A percentile compares a stretch with the other conserved stretches of the same genome.
phyloP scores from a whole-genome alignment of 1,140 invertebrate species.

The Heterodera carotae region DNA sequence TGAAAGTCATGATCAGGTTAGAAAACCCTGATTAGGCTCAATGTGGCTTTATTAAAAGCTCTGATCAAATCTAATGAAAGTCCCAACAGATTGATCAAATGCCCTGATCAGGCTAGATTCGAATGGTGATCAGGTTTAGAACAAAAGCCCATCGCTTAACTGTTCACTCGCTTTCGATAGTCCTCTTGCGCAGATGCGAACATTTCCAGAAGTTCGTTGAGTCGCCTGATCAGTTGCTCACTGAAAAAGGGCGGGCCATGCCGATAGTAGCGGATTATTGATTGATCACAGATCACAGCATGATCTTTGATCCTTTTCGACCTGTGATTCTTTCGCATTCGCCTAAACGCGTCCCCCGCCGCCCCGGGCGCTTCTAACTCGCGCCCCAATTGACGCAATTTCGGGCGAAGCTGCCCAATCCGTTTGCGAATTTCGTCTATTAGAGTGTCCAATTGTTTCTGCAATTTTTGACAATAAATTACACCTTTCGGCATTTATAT shows the following conservation, averaged over 20 bases:
- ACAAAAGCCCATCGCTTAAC: too few species aligned
- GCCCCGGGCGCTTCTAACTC: conserved; percentile 24
- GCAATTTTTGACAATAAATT: neutral
- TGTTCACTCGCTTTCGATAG: conserved; percentile 47
- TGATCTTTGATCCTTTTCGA: neutral
- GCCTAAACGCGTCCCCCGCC: conserved; percentile 21
- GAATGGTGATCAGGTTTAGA: too few species aligned
- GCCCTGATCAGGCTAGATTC: too few species aligned
- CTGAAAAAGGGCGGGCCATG: too few species aligned
- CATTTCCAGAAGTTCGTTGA: conserved; percentile 41
- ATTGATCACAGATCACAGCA: neutral
- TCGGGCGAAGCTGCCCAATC: conserved; percentile 33
- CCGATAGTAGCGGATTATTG: too few species aligned
- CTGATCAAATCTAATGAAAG: too few species aligned
- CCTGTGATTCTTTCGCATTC: conserved; percentile 50
- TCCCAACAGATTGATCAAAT: too few species aligned
- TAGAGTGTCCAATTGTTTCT: conserved; percentile 47
- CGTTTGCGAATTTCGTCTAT: conserved; percentile 51
- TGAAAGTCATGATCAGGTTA: too few species aligned
- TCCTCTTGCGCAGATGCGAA: conserved; percentile 52
- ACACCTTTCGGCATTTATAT: too few species aligned
- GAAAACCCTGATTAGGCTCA: too few species aligned
- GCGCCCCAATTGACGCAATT: conserved; percentile 35
- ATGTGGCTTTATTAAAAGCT: too few species aligned
- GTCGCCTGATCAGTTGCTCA: conserved; percentile 41